phyloP scores from a whole-genome alignment of 2,113 vertebrate genomes.

The Polyodon spathula region DNA sequence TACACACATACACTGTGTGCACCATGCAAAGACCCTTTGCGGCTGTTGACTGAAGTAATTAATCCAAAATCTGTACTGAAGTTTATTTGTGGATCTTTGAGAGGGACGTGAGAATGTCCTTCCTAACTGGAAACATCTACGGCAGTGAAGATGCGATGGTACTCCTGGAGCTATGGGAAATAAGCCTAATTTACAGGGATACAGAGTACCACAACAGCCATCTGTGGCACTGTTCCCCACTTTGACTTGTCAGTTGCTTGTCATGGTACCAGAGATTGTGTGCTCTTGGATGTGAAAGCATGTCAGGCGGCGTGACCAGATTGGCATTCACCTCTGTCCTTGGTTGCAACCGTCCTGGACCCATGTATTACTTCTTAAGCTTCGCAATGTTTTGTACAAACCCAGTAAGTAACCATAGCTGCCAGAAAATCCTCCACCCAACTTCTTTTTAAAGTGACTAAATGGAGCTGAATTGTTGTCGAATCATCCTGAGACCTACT shows the following conservation, averaged over 20 bases:
- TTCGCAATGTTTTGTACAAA: not conserved
- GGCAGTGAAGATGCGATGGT: not conserved
- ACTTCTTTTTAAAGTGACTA: constrained; percentile 1
- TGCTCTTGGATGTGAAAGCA: no score
- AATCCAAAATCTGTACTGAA: not conserved
- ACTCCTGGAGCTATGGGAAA: not conserved
- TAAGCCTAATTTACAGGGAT: no score
- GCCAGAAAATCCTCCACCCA: not conserved
- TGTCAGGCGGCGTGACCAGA: no score
- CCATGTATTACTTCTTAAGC: constrained; percentile 1
- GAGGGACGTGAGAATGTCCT: not conserved
- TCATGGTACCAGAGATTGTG: no score
- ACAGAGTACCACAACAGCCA: no score
- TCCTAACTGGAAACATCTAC: not conserved
- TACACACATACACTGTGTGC: no score
- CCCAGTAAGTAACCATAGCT: not conserved
- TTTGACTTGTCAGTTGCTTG: no score
- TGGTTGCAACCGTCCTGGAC: no score
- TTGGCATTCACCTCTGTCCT: no score
- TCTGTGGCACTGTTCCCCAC: no score
- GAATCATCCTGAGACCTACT: not conserved
- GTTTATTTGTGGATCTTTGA: not conserved
- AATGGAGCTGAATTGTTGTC: not conserved
- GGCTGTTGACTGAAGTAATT: no score
- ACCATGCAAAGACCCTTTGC: no score